A percentile compares a stretch with the other conserved stretches of the same genome.
These are phyloP conservation scores for Epicampocera succincta DNA, from an alignment of 2,888 invertebrate species.

Conservation along the genomic window DNA sequence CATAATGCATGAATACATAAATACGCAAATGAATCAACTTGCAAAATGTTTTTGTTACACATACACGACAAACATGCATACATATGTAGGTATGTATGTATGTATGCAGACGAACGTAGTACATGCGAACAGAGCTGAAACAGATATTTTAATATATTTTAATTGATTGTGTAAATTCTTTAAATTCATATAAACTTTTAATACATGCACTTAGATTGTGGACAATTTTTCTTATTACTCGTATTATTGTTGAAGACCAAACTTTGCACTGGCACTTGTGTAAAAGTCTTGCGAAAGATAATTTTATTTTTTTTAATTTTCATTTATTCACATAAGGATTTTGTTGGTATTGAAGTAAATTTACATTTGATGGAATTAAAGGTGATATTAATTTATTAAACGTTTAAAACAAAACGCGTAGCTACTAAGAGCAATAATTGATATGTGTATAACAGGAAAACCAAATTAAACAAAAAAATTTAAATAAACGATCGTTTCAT, in stretches of 20 bases:
- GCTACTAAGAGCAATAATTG: constrained; percentile 33
- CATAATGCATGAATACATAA: neutral
- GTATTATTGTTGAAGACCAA: constrained; percentile 18
- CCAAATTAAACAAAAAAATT: constrained; percentile 9
- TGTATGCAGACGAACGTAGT: neutral
- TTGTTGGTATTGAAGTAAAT: neutral
- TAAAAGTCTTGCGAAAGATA: constrained; percentile 31
- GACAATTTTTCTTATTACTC: neutral
- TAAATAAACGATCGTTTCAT: constrained; percentile 53
- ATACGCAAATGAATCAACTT: constrained; percentile 46
- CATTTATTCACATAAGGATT: constrained; percentile 5
- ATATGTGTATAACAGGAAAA: constrained; percentile 33
- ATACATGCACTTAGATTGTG: neutral
- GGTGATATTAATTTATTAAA: constrained; percentile 46
- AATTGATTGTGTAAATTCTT: neutral
- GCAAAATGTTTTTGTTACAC: neutral
- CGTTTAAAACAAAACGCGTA: constrained; percentile 45
- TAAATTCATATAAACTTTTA: neutral
- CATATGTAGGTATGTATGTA: no score
- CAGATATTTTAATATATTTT: constrained; percentile 10
- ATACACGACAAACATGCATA: neutral
- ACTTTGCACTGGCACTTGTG: constrained; percentile 43
- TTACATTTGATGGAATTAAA: constrained; percentile 7
- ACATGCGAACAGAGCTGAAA: no score
- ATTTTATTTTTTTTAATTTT: constrained; percentile 6